phyloP scores from a whole-genome alignment of 2,113 vertebrate genomes.

The Malaclemys terrapin region DNA sequence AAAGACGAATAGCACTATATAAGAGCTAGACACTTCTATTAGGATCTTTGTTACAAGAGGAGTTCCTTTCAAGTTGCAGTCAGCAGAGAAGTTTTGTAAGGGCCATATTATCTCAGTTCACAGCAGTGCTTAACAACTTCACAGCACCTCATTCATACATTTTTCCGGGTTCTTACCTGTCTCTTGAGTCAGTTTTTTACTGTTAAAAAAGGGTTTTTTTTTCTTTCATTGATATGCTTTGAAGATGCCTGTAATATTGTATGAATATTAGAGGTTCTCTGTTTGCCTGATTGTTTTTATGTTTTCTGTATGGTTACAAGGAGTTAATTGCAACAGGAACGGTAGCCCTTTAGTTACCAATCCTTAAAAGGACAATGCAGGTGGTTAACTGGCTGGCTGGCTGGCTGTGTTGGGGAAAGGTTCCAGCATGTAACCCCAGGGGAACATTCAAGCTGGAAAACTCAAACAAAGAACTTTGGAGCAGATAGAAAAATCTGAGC shows the following conservation, averaged over 20 bases:
- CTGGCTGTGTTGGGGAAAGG: not conserved
- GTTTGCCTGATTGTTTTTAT: not conserved
- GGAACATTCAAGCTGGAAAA: not conserved
- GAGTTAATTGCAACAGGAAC: not conserved
- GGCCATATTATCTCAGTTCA: not conserved
- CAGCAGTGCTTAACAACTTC: not conserved
- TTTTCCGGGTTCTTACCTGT: not conserved
- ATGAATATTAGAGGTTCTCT: not conserved
- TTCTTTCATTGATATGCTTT: not conserved
- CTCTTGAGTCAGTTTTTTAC: too few relatives aligned
- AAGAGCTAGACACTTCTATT: not conserved
- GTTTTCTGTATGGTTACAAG: not conserved
- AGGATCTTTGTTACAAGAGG: not conserved
- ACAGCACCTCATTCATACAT: not conserved
- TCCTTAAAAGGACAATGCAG: not conserved
- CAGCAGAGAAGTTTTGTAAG: not conserved
- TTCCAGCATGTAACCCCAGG: not conserved
- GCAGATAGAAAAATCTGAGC: not conserved
- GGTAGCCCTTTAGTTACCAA: not conserved
- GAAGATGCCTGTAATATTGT: not conserved
- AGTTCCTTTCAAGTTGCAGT: not conserved
- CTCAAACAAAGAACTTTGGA: not conserved
- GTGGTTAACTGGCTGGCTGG: not conserved
- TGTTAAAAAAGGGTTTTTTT: not conserved
- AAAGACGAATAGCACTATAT: not conserved